phyloP scores from a whole-genome alignment of 2,113 vertebrate species.

The Bothrops jararaca region DNA sequence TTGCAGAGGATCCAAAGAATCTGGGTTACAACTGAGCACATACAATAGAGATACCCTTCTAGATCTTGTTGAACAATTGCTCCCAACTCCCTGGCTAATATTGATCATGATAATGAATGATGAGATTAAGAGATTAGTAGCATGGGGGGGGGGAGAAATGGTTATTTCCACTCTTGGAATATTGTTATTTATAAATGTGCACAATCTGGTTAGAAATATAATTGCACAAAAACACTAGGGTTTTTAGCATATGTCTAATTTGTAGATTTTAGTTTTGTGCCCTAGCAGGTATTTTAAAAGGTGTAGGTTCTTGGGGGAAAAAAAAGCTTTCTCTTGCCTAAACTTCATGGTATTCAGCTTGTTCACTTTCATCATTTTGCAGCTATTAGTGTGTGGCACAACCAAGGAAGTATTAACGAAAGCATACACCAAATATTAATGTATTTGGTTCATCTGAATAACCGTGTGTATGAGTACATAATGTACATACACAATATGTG shows the following conservation, averaged over 20 bases:
- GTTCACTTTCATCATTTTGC: neutral
- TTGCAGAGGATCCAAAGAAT: conserved; percentile 40
- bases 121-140: neutral
- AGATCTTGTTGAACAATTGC: neutral
- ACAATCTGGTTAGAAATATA: conserved; percentile 8
- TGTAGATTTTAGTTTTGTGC: conserved; percentile 9
- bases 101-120: neutral
- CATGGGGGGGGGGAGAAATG: neutral
- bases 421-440: neutral
- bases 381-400: neutral
- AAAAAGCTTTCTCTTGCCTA: conserved; percentile 29
- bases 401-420: neutral
- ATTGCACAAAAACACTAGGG: conserved; percentile 36
- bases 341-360: neutral
- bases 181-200: conserved; percentile 23
- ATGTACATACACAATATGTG: neutral
- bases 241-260: conserved; percentile 34
- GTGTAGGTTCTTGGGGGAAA: conserved; percentile 8
- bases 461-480: neutral
- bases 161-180: neutral
- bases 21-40: conserved; percentile 65
- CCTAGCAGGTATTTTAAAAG: conserved; percentile 25
- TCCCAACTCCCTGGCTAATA: neutral
- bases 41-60: neutral
- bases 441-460: neutral